Evolutionary conservation across 2,797 vertebrate genomes (phyloP).

Genomic region (Diglossa cyanea): DNA sequence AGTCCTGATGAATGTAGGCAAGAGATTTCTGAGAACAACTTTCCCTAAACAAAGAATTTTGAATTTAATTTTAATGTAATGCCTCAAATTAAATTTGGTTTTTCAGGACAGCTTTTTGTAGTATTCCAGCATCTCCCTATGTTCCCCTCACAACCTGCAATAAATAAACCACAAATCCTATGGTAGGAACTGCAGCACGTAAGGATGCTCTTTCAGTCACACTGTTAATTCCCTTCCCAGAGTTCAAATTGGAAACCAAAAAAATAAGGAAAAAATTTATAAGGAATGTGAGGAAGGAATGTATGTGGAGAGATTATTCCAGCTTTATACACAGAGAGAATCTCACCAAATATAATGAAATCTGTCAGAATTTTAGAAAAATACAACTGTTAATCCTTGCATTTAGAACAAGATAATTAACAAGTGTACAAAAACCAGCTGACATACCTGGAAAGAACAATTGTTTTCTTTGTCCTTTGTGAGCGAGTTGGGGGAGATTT

Average conservation of each 20-base stretch:
- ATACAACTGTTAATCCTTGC: not conserved
- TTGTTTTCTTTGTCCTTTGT: not conserved
- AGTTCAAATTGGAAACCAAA: not conserved
- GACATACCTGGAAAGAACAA: not conserved
- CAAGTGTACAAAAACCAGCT: not conserved
- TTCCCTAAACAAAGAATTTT: not conserved
- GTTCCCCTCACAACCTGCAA: not conserved
- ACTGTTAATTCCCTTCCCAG: not conserved
- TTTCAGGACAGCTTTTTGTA: not conserved
- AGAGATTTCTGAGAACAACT: not conserved
- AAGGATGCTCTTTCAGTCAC: not conserved
- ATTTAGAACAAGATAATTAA: not conserved
- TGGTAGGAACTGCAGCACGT: rapidly evolving
- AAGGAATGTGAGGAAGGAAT: not conserved
- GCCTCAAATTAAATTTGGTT: not conserved
- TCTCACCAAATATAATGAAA: not conserved
- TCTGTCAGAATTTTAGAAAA: not conserved
- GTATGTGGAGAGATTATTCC: not conserved
- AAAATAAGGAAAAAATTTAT: not conserved
- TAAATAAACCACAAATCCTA: not conserved
- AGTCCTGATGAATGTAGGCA: not conserved
- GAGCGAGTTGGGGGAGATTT: not conserved
- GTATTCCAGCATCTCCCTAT: not conserved
- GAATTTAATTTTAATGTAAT: not conserved
- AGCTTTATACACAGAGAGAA: not conserved